Evolutionary conservation across 1,140 invertebrate species (phyloP), one percentile per base, ranked within the genome.

Genomic region (Callitettix versicolor): DNA sequence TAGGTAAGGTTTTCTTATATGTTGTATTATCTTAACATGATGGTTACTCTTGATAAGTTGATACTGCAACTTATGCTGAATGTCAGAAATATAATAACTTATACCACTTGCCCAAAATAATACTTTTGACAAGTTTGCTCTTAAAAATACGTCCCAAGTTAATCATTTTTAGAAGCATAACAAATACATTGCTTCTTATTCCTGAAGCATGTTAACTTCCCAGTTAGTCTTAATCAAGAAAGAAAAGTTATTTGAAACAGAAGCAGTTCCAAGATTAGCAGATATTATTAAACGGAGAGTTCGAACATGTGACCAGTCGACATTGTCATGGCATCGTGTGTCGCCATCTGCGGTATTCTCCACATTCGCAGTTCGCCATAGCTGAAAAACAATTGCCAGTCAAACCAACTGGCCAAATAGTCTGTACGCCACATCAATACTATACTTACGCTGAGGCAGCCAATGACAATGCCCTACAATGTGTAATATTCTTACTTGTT

Each of bases 321-420:
- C 67, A 70, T 68, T 6, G 66, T 67, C 68, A 70, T 70, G 20
- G 55, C 15, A 22, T 42, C 20, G 44, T 48, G 41, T 11, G 17
- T 51, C 30, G 53, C 24, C 14, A 41, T 34, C 22, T 62, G 57
- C 1, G 56, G 56, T 15, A 58, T 41, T 54, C 61, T 62, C 68
- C 68, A 70, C 43, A 70, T 60, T 58, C 64, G 67, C 53, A 70
- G 61, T 57, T 70, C 65, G 22, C 68, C 68, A 55, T 58, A 51
- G 55, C 67, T 69, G 66, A 24, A 67, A 67, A 55, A 60, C 26
- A 58, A 53, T 58, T 20, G 20, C 42, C n/a, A 49, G 48, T 41
- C 18, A 14, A 44, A 57, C 47, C 43, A 47, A 15, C 41, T 26
- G 48, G 17, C 47, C 15, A 12, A 14, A 12, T 15, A 24, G 20